Conservation (phyloP, 2,797 vertebrate species). For the Falco concolor region DNA sequence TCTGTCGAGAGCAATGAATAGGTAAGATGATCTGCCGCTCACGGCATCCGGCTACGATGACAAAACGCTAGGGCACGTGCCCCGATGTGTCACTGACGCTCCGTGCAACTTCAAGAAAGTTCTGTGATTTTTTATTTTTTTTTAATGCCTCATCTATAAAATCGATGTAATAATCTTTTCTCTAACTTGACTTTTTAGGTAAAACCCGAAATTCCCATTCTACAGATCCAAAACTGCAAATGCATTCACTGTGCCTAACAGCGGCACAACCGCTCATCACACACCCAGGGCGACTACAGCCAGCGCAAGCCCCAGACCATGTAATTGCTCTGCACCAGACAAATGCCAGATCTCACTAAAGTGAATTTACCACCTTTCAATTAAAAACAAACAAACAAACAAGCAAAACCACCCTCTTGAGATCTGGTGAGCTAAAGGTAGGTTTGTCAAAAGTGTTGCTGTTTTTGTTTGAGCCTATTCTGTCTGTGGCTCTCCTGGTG, state of each 20-base stretch:
- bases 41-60: background rate
- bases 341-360: background rate
- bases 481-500: background rate
- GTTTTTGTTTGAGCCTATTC: background rate
- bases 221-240: background rate
- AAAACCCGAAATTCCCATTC: background rate
- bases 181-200: background rate
- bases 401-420: background rate
- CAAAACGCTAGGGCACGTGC: background rate
- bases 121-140: background rate
- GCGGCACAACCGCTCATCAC: rapidly evolving
- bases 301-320: rapidly evolving
- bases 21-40: background rate
- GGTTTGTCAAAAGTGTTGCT: too few relatives aligned
- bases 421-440: background rate
- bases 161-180: background rate
- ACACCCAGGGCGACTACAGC: rapidly evolving
- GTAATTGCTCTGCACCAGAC: background rate
- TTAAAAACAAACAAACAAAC: background rate
- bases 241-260: rapidly evolving
- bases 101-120: background rate
- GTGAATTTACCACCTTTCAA: background rate
- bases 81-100: background rate
- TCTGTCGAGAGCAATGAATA: background rate
- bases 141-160: background rate